Percentiles rank a stretch among this genome's conserved stretches.
phyloP scores from a whole-genome alignment of 2,888 invertebrate genomes.

The Drosophila quinaria region DNA sequence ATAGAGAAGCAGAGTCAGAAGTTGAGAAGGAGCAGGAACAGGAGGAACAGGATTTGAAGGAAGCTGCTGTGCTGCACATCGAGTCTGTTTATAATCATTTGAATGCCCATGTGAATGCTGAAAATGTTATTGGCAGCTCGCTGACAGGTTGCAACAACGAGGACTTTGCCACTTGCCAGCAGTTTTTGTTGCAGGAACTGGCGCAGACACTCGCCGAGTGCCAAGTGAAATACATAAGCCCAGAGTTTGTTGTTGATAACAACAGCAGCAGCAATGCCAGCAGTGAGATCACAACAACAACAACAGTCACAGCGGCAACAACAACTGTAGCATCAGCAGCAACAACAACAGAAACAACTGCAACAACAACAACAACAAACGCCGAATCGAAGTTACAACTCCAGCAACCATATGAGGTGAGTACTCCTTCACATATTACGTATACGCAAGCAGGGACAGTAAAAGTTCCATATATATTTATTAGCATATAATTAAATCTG shows the following conservation, averaged over 20 bases:
- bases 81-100: conserved; percentile 67
- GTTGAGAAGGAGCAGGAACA: conserved; percentile 4
- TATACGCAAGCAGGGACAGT: not conserved
- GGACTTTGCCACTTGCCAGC: conserved; percentile 67
- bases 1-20: not conserved
- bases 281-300: conserved; percentile 15
- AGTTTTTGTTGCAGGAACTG: conserved; percentile 68
- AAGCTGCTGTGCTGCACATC: conserved; percentile 56
- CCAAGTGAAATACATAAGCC: conserved; percentile 26
- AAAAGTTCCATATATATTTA: not conserved
- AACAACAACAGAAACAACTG: conserved; percentile 9
- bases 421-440: conserved; percentile 12
- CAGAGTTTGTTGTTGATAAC: conserved; percentile 1
- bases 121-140: conserved; percentile 51
- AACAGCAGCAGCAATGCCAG: conserved; percentile 1
- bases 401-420: conserved; percentile 23
- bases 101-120: conserved; percentile 50
- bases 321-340: conserved; percentile 1
- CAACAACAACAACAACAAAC: conserved; percentile 18
- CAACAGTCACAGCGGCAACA: conserved; percentile 7
- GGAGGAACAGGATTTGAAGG: conserved; percentile 7
- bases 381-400: not conserved
- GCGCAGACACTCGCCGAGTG: conserved; percentile 40
- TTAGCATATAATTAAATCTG: not conserved
- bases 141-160: conserved; percentile 46